Conservation (phyloP, 2,113 vertebrate genomes). For the Semnornis frantzii region DNA sequence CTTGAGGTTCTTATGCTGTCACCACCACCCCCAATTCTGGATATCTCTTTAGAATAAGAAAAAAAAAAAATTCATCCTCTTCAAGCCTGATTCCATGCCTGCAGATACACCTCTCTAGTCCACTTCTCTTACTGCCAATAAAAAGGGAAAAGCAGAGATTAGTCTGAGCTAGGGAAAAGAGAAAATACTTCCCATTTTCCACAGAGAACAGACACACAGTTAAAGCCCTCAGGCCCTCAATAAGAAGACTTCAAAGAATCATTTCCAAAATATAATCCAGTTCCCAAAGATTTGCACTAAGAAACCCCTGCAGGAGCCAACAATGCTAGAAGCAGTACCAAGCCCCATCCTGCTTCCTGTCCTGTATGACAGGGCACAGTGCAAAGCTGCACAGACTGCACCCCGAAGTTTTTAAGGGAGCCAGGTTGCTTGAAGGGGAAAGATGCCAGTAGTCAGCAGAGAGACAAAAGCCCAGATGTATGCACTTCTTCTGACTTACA, state of each 20-base stretch:
- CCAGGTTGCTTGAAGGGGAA: not conserved
- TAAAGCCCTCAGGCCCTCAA: not conserved
- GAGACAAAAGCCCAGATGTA: not conserved
- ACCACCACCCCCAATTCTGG: not conserved
- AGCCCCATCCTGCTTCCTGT: not conserved
- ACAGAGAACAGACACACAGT: constrained; percentile 27
- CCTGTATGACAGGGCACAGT: fast-evolving
- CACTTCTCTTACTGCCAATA: not conserved
- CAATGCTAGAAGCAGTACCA: not conserved
- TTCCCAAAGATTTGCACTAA: constrained; percentile 66
- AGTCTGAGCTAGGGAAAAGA: constrained; percentile 12
- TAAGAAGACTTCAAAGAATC: constrained; percentile 60
- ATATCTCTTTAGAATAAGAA: not conserved
- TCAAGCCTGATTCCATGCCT: not conserved
- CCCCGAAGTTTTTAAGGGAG: not conserved
- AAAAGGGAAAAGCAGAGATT: constrained; percentile 29
- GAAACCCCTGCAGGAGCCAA: constrained; percentile 37
- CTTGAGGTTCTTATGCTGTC: not conserved
- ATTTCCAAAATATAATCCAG: constrained; percentile 20
- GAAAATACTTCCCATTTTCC: constrained; percentile 41
- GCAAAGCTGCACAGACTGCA: not conserved
- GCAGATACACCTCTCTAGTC: not conserved
- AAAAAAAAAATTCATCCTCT: not conserved
- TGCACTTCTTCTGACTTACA: not conserved
- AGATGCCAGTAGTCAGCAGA: not conserved